Base-by-base conservation (phyloP, 2,113 vertebrate genomes). In the Sporophila hypoxantha region DNA sequence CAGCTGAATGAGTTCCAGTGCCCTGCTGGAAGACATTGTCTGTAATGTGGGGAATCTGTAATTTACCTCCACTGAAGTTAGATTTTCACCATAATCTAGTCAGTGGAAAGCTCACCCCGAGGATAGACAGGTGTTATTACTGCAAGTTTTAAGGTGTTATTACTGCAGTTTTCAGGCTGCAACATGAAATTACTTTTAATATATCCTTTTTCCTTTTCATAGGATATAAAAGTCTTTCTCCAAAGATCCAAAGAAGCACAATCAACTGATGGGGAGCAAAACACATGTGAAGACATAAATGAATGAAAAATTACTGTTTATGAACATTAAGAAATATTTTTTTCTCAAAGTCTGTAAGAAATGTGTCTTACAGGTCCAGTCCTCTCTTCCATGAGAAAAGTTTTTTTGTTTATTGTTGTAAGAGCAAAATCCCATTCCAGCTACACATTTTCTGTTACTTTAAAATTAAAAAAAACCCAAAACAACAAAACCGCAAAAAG, bases 201-300 rank as follows among this genome's bases (percentile, higher is more conserved):
- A 16, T 94, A 95, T 90, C 18, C 56, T 89, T 77, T 82, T 95
- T 95, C 8, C 53, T 93, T 70, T 88, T 57, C 66, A 41, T 81
- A 97, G 97, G 93, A 96, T 82, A 90, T 97, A 92, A 91, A 94
- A 88, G 36, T 55, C 16, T 89, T 95, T 91, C 82, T 97, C 25
- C 95, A 94, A 88, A 87, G 71, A 74, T 85, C 23, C 3, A 57
- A 93, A 46, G 82, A 94, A 65, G 34, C 46, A 23, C 81, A 93
- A 34, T 91, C 87, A 82, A 74, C 61, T 66, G 67, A 95, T 47
- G 90, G 62, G 52, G 50, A 46, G 53, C 50, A 93, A 56, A 73
- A 25, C 5, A 11, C 73, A 20, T 27, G 2, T 76, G 52, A 94
- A 76, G 52, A 78, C 36, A 57, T 32, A 22, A 34, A 6, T 55